Percentiles rank a stretch among this genome's conserved stretches.
Conservation (phyloP, 2,888 invertebrate species). For the Geophilus truncorum region DNA sequence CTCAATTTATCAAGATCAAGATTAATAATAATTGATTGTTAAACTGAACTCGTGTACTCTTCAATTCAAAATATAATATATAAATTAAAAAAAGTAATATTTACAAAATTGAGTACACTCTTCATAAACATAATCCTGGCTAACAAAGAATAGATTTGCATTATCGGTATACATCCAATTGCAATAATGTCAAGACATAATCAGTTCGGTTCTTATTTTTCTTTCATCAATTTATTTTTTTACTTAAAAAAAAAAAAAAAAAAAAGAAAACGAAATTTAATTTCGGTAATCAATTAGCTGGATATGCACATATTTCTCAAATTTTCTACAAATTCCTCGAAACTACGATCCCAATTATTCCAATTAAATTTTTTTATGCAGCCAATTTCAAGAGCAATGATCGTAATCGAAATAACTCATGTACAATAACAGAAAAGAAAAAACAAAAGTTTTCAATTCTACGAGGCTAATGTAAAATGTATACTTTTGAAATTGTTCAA, state of each 20-base stretch:
- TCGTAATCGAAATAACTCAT: neutral
- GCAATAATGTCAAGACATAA: neutral
- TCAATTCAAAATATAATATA: neutral
- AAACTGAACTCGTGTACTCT: neutral
- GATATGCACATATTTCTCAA: conserved; percentile 6
- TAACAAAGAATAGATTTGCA: neutral
- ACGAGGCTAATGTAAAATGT: neutral
- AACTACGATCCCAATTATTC: neutral
- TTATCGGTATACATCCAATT: neutral
- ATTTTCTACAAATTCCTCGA: neutral
- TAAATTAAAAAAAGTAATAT: neutral
- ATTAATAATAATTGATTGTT: too few relatives aligned
- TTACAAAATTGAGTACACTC: neutral
- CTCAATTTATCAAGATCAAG: too few relatives aligned
- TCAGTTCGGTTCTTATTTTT: conserved; percentile 1
- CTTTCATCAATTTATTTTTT: too few relatives aligned
- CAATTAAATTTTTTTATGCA: neutral
- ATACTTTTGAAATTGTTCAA: conserved; percentile 17
- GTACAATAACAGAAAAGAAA: neutral
- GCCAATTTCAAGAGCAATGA: neutral
- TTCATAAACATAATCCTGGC: neutral
- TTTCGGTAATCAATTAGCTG: neutral
- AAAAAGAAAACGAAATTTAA: neutral
- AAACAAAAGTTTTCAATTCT: neutral
- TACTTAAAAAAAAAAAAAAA: neutral